These are phyloP conservation scores for Orientallactaga sibirica DNA, from an alignment of 2,797 vertebrate genomes.

Conservation along the genomic window DNA sequence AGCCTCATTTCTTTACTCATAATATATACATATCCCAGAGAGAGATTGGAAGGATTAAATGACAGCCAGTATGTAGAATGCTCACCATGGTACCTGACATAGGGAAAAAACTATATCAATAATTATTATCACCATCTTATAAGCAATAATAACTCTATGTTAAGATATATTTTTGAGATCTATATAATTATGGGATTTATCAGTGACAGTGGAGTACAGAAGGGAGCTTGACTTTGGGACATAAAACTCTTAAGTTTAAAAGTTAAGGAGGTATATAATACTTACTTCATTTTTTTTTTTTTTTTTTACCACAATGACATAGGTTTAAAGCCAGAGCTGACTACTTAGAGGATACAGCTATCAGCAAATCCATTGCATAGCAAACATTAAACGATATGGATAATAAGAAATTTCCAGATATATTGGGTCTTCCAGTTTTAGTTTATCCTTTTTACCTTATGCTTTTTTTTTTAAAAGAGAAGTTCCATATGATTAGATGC, in stretches of 20 bases:
- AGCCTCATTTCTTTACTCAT: not conserved
- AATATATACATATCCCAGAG: not conserved
- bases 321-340: not conserved
- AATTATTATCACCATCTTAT: not conserved
- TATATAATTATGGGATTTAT: too few species aligned
- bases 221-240: not conserved
- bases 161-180: not conserved
- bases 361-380: not conserved
- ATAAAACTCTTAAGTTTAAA: not conserved
- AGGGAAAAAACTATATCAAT: not conserved
- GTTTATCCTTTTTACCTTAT: not conserved
- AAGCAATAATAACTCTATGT: not conserved
- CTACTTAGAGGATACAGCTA: constrained; percentile 40
- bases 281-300: not conserved
- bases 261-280: not conserved
- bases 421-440: constrained; percentile 6
- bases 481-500: not conserved
- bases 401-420: not conserved
- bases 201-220: not conserved
- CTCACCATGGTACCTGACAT: not conserved
- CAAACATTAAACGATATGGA: constrained; percentile 1
- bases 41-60: not conserved
- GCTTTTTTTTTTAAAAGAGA: not conserved
- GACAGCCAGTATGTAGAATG: not conserved
- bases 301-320: not conserved